A percentile compares a stretch with the other conserved stretches of the same genome.
Evolutionary conservation across 2,797 vertebrate species (phyloP).

Genomic region (Rhynchonycteris naso): DNA sequence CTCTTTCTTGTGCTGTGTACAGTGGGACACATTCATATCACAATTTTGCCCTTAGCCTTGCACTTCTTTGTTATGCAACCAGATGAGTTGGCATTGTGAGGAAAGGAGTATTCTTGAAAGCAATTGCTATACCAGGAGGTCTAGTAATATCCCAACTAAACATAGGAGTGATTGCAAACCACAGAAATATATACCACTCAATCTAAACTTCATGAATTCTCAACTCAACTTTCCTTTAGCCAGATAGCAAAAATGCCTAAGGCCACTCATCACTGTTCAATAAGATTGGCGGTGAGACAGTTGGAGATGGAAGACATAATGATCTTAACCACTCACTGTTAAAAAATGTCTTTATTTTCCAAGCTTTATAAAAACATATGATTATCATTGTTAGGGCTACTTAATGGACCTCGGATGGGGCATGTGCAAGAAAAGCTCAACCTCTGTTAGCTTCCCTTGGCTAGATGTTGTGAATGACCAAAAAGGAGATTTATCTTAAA

Average conservation of each 20-base stretch:
- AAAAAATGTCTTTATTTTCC: neutral
- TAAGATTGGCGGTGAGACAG: neutral
- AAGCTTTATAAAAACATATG: neutral
- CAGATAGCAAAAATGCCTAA: neutral
- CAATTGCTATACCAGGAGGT: neutral
- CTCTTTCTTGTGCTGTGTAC: neutral
- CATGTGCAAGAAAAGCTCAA: neutral
- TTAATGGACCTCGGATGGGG: too few species aligned
- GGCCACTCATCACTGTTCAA: neutral
- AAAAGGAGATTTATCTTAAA: neutral
- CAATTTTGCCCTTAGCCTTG: neutral
- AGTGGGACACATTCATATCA: neutral
- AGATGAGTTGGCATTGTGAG: neutral
- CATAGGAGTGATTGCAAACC: neutral
- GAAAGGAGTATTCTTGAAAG: neutral
- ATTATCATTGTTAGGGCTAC: neutral
- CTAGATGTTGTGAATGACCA: neutral
- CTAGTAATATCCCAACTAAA: neutral
- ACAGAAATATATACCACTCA: neutral
- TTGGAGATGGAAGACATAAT: neutral
- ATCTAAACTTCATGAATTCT: neutral
- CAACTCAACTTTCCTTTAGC: neutral
- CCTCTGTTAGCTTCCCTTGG: neutral
- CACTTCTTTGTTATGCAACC: neutral
- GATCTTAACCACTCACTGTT: neutral